Percentiles rank a stretch among this genome's conserved stretches.
Evolutionary conservation across 37 sponge, comb jelly and placozoan genomes (phyloP).

Genomic region (Oopsacas minuta): DNA sequence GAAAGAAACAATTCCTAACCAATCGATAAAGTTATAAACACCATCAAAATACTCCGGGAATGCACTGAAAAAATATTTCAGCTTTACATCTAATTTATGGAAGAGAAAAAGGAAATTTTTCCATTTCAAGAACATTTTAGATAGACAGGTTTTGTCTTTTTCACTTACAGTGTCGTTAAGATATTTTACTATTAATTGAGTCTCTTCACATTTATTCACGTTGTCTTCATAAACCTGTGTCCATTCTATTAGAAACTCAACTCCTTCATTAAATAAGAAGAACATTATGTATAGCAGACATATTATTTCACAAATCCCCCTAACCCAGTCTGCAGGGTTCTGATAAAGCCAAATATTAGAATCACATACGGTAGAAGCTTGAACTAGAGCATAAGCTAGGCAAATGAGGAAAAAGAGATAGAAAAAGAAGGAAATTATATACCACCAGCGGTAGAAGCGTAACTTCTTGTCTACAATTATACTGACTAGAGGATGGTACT

Average conservation of each 20-base stretch:
- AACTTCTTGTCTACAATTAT: neutral
- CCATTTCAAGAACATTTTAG: neutral
- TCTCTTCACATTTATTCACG: neutral
- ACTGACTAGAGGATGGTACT: neutral
- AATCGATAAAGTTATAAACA: neutral
- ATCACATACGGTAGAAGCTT: neutral
- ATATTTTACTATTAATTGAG: neutral
- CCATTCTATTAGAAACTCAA: neutral
- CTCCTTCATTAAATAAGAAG: neutral
- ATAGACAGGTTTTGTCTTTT: neutral
- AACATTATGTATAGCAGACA: neutral
- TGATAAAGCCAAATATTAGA: neutral
- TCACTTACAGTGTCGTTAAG: neutral
- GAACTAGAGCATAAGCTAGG: neutral
- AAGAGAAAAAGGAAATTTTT: neutral
- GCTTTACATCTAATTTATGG: neutral
- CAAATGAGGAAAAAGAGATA: conserved; percentile 2
- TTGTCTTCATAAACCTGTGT: neutral
- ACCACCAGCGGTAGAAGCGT: conserved; percentile 8
- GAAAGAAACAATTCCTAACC: neutral
- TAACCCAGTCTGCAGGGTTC: neutral
- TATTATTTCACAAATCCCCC: neutral
- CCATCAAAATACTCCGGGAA: neutral
- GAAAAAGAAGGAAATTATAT: neutral
- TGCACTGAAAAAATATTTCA: neutral